Base-by-base conservation (phyloP, 2,888 invertebrate genomes). In the Netelia virgata region DNA sequence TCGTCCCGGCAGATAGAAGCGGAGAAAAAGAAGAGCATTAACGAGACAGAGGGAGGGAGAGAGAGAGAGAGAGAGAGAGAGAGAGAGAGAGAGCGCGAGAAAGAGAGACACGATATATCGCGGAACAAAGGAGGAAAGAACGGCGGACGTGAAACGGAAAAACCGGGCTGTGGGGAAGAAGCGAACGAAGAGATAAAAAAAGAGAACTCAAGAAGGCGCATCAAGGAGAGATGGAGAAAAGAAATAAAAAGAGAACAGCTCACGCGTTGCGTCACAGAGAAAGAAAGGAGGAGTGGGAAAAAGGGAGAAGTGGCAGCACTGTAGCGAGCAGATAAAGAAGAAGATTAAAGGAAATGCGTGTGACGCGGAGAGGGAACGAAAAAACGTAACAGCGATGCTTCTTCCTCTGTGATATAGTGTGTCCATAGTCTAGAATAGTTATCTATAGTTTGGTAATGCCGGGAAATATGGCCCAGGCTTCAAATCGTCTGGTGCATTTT, bases 321-420 rank as follows among this genome's bases (percentile, higher is more conserved):
- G 53, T 63, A 50, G 53, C 47, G 16, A 66, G 57, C 61, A 73
- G 72, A 66, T 74, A 74, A 68, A 68, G 64, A 50, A 77, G 64
- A 63, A 72, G 78, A 80, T 77, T 74, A 80, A 77, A 78, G 74
- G 36, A 78, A 76, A 82, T 63, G 66, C 81, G 79, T 55, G 78
- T 59, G 77, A 77, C 80, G 59, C 50, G n/a, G 43, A 43, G 50
- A 41, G 43, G 57, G 47, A 53, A 63, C 41, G 53, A 36, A 76
- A 82, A 72, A 76, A 41, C 41, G 43, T 61, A 50, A n/a, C 28
- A 75, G 53, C 64, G 63, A 61, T 9, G 28, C 79, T 14, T 16
- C 50, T 11, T 23, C 18, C 5, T 43, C 41, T 47, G 10, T 47
- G 16, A n/a, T 41, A n/a, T n/a, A 14, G 63, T 28, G 23, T 23